These are phyloP conservation scores for Toxostoma redivivum DNA, from an alignment of 2,113 vertebrate species.

Conservation along the genomic window DNA sequence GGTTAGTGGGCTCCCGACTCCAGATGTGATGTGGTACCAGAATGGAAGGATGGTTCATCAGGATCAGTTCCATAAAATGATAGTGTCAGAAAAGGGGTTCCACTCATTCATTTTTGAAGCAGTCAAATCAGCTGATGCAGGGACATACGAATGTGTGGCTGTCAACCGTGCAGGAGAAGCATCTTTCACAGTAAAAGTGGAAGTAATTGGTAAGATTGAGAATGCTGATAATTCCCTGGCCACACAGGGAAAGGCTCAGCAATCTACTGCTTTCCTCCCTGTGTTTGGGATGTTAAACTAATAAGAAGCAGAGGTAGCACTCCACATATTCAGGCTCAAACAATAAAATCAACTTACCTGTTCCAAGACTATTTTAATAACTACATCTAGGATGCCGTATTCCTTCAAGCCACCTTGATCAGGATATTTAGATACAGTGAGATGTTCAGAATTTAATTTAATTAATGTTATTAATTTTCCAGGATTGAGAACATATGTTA, in stretches of 20 bases:
- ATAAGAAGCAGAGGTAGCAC: not conserved
- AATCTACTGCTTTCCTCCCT: not conserved
- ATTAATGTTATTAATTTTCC: not conserved
- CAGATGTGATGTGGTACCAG: constrained; percentile 92
- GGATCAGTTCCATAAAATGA: constrained; percentile 94
- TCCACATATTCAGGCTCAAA: not conserved
- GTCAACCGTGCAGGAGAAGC: constrained; percentile 89
- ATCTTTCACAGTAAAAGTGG: constrained; percentile 82
- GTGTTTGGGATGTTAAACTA: not conserved
- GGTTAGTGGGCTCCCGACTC: constrained; percentile 88
- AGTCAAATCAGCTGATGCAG: constrained; percentile 87
- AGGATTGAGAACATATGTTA: not conserved
- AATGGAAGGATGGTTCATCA: constrained; percentile 89
- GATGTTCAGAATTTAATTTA: not conserved
- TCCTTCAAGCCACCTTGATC: not conserved
- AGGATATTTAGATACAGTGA: not conserved
- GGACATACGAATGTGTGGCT: constrained; percentile 87
- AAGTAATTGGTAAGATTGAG: constrained; percentile 83
- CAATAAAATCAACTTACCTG: not conserved
- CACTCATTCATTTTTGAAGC: constrained; percentile 96
- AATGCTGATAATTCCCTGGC: not conserved
- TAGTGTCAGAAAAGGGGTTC: constrained; percentile 93
- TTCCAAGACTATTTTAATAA: not conserved
- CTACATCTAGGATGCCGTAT: fast-evolving
- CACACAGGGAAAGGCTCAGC: not conserved